A percentile compares a stretch with the other conserved stretches of the same genome.
These are phyloP conservation scores for Tolmerus cingulatus DNA, from an alignment of 2,888 invertebrate genomes.

Conservation along the genomic window DNA sequence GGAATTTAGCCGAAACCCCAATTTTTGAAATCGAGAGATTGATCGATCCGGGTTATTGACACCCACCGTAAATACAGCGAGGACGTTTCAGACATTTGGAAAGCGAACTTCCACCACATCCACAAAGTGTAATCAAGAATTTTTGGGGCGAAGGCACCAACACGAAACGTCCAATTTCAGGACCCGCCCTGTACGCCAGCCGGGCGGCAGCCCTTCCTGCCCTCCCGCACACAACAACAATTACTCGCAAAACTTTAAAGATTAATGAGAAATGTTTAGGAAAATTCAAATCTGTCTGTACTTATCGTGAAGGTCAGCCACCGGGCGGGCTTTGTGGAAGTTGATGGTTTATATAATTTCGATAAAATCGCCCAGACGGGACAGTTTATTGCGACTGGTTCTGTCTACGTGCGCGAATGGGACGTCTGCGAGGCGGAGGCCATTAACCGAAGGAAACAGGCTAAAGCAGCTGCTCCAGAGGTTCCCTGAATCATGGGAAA, in stretches of 20 bases:
- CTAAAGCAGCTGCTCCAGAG: background rate
- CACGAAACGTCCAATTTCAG: background rate
- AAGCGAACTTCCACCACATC: background rate
- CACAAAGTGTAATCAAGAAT: background rate
- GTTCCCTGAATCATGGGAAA: background rate
- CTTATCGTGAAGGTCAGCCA: conserved; percentile 32
- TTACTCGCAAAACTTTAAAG: conserved; percentile 6
- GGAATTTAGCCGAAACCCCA: background rate
- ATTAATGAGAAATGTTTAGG: conserved; percentile 29
- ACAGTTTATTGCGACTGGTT: conserved; percentile 21
- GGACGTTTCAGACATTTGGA: background rate
- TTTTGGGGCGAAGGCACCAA: background rate
- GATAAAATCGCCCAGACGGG: conserved; percentile 31
- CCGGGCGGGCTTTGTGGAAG: background rate
- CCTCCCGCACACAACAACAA: background rate
- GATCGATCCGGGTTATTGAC: background rate
- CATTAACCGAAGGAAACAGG: conserved; percentile 11
- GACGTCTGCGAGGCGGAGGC: background rate
- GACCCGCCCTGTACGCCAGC: background rate
- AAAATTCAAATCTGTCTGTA: conserved; percentile 14
- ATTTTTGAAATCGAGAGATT: background rate
- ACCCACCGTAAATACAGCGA: background rate
- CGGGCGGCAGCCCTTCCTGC: background rate
- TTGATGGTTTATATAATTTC: conserved; percentile 24
- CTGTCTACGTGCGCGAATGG: conserved; percentile 10